Conservation (phyloP, 2,888 invertebrate species). For the Melieria crassipennis region DNA sequence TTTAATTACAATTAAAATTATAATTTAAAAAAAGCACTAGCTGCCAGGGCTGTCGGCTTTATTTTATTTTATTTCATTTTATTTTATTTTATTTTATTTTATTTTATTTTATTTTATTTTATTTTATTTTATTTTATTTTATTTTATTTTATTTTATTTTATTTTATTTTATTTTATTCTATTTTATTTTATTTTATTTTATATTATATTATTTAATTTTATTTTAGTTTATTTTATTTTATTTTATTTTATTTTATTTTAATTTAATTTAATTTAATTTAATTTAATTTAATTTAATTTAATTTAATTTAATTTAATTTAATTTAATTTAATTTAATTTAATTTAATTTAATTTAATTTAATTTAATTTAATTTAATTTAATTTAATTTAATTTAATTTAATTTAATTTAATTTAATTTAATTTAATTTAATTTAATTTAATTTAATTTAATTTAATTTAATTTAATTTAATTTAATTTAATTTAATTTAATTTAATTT, state of each 20-base stretch:
- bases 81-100: constrained; percentile 2
- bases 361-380: too few relatives aligned
- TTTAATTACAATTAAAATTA: too few relatives aligned
- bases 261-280: constrained; percentile 3
- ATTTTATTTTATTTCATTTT: constrained; percentile 4
- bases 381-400: not conserved
- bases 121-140: not conserved
- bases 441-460: too few relatives aligned
- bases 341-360: constrained; percentile 3
- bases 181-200: not conserved
- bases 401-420: not conserved
- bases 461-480: not conserved
- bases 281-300: too few relatives aligned
- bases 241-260: not conserved
- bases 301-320: not conserved
- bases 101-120: not conserved
- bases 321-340: not conserved
- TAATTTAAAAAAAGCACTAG: too few relatives aligned
- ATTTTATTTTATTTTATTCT: not conserved
- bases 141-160: not conserved
- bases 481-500: not conserved
- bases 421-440: constrained; percentile 3
- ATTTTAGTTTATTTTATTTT: not conserved
- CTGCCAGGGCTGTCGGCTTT: too few relatives aligned
- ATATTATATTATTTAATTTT: not conserved